Conservation (phyloP, 2,888 invertebrate species). For the Hyalella azteca region DNA sequence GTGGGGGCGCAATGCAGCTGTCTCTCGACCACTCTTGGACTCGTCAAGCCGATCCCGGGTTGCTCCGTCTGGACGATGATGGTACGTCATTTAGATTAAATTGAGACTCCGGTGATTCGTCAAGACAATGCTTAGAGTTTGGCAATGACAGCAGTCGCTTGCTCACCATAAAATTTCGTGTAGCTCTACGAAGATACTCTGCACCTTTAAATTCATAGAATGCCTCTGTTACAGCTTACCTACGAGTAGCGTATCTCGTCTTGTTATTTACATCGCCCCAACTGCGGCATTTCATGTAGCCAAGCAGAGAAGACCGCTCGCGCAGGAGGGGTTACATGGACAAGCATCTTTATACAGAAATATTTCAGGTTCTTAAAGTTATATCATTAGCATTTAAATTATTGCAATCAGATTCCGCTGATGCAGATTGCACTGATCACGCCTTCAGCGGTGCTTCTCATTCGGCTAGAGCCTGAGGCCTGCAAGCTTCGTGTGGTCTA, state of each 20-base stretch:
- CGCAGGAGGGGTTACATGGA: slow-evolving; percentile 14
- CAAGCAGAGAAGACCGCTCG: background rate
- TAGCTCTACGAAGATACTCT: slow-evolving; percentile 7
- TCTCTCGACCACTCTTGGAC: too few relatives aligned
- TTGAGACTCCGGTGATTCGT: too few relatives aligned
- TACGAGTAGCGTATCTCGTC: slow-evolving; percentile 13
- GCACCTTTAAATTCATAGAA: slow-evolving; percentile 33
- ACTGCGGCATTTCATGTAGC: background rate
- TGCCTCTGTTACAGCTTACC: slow-evolving; percentile 30
- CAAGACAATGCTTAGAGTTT: too few relatives aligned
- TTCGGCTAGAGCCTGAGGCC: background rate
- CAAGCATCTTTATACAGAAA: slow-evolving; percentile 35
- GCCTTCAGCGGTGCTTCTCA: background rate
- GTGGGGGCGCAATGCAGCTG: too few relatives aligned
- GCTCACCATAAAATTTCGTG: background rate
- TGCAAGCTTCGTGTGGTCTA: slow-evolving; percentile 6
- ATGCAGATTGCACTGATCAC: background rate
- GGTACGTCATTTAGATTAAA: too few relatives aligned
- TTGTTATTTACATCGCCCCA: slow-evolving; percentile 9
- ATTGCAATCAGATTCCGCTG: background rate
- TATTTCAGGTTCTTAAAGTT: slow-evolving; percentile 9
- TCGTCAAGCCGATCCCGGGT: too few relatives aligned
- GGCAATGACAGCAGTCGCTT: background rate
- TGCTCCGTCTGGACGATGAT: too few relatives aligned
- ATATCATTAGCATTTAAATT: slow-evolving; percentile 19